phyloP scores from a whole-genome alignment of 2,797 vertebrate species.

The Pseudocheirus occidentalis region DNA sequence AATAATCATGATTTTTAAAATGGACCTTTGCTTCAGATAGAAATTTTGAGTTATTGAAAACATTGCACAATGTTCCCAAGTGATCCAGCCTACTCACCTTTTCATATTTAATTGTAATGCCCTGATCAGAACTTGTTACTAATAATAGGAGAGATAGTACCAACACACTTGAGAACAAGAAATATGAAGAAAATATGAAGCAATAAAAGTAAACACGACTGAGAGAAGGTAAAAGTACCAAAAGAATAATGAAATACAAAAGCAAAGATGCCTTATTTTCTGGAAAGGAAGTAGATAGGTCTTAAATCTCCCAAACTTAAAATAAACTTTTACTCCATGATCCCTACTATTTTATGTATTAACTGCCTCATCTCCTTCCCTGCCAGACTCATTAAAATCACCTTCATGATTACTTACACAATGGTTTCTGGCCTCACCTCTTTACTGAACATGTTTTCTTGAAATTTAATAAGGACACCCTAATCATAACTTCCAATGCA shows the following conservation, averaged over 20 bases:
- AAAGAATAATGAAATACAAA: constrained; percentile 24
- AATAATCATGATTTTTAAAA: not conserved
- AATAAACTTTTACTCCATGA: not conserved
- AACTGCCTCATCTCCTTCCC: not conserved
- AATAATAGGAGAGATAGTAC: not conserved
- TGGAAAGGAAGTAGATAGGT: not conserved
- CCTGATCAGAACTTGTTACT: not conserved
- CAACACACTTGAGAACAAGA: not conserved
- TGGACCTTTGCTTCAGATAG: not conserved
- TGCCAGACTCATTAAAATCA: not conserved
- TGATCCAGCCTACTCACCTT: not conserved
- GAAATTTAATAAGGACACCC: not conserved
- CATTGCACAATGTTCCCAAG: not conserved
- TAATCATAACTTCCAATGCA: not conserved
- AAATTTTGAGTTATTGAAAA: not conserved
- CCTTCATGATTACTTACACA: not conserved
- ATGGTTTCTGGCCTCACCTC: not conserved
- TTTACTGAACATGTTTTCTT: not conserved
- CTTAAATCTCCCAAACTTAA: not conserved
- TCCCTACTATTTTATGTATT: not conserved
- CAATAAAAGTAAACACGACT: not conserved
- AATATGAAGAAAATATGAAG: not conserved
- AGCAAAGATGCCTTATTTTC: not conserved
- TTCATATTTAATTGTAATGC: not conserved
- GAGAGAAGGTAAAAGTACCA: not conserved